phyloP scores from a whole-genome alignment of 2,888 invertebrate genomes.

The Eulithis prunata region DNA sequence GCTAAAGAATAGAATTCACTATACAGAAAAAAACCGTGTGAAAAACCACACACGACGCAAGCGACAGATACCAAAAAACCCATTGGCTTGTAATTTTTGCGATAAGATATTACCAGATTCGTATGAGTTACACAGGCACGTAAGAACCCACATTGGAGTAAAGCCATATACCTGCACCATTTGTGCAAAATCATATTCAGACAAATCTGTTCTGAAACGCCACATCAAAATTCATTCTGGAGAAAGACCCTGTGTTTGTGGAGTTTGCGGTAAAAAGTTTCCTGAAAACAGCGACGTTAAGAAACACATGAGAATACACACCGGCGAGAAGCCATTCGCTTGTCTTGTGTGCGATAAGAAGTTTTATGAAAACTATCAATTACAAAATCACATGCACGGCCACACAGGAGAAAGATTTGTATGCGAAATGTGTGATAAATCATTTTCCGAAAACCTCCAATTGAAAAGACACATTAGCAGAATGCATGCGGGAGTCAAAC shows the following conservation, averaged over 20 bases:
- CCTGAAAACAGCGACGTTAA: slow-evolving; percentile 14
- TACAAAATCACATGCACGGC: slow-evolving; percentile 23
- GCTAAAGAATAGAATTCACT: not conserved
- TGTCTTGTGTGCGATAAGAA: slow-evolving; percentile 26
- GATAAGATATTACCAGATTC: slow-evolving; percentile 11
- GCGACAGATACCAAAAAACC: not conserved
- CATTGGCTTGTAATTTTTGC: slow-evolving; percentile 15
- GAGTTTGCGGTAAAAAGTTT: slow-evolving; percentile 10
- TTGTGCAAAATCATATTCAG: slow-evolving; percentile 5
- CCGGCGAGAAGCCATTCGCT: slow-evolving; percentile 17
- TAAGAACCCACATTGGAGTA: slow-evolving; percentile 2
- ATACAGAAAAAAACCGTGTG: not conserved
- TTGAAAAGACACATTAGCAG: slow-evolving; percentile 22
- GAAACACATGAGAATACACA: slow-evolving; percentile 15
- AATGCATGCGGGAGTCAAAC: slow-evolving; percentile 16
- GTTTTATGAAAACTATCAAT: slow-evolving; percentile 26
- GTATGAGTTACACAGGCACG: slow-evolving; percentile 4
- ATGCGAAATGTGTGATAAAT: slow-evolving; percentile 22
- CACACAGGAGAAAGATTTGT: slow-evolving; percentile 15
- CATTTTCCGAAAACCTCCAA: slow-evolving; percentile 19
- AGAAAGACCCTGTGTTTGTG: slow-evolving; percentile 5
- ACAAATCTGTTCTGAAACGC: slow-evolving; percentile 15
- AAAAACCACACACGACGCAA: not conserved
- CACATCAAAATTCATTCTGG: slow-evolving; percentile 14
- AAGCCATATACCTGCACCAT: slow-evolving; percentile 7